A percentile compares a stretch with the other conserved stretches of the same genome.
Conservation (phyloP, 2,888 invertebrate genomes). For the Reticulitermes lucifugus region DNA sequence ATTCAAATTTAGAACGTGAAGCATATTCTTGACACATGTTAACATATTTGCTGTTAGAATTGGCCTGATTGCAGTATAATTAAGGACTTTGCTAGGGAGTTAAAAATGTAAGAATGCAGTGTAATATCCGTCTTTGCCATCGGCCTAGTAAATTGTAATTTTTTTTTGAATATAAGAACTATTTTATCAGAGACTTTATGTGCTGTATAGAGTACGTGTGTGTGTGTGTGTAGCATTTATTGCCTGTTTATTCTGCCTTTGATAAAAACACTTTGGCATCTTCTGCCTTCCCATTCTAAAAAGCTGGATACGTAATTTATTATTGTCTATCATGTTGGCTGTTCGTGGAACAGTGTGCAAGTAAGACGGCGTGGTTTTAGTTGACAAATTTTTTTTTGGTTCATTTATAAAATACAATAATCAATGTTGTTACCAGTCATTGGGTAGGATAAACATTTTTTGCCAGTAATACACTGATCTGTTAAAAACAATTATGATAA, state of each 20-base stretch:
- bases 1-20: constrained; percentile 20
- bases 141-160: constrained; percentile 40
- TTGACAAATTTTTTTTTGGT: constrained; percentile 4
- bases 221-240: background rate
- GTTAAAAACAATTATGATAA: constrained; percentile 1
- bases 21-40: background rate
- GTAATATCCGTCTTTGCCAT: constrained; percentile 44
- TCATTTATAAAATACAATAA: background rate
- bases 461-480: background rate
- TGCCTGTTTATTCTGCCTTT: background rate
- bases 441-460: background rate
- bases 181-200: constrained; percentile 1
- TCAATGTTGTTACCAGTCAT: background rate
- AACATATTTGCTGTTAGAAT: too few relatives aligned
- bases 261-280: background rate
- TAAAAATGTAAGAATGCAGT: background rate
- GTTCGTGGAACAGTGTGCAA: background rate
- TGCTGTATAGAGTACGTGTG: background rate
- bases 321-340: background rate
- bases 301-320: background rate
- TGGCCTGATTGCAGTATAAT: background rate
- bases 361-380: background rate
- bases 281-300: background rate
- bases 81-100: background rate
- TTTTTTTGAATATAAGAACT: background rate